Base-by-base conservation (phyloP, 2,113 vertebrate species). In the Narcine bancroftii region DNA sequence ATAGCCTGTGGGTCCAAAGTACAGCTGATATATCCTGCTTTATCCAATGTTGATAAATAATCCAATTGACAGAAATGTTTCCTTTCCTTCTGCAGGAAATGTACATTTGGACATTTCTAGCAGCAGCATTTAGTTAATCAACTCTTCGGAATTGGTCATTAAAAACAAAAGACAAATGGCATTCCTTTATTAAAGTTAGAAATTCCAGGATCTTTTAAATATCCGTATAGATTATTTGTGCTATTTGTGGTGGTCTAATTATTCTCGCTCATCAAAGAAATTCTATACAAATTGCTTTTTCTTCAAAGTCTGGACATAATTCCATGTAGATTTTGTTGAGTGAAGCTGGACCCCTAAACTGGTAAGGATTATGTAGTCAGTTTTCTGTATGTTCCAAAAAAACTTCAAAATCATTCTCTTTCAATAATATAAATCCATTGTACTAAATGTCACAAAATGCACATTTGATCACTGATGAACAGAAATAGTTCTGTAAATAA, bases 71-170 rank as follows among this genome's bases (percentile, higher is more conserved):
- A 56, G 19, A n/a, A 89, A 26, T 89, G 7, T n/a, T 65, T 65
- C 85, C 56, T 89, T 89, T 66, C n/a, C 85, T 39, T 56, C 33
- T 29, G 2, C 36, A 89, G 60, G 85, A 89, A 66, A 89, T 89
- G 33, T 36, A 89, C 60, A 65, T 42, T n/a, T 89, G 85, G 85
- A 65, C 85, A 39, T 89, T 36, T 89, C 85, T 89, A 89, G n/a
- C 39, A n/a, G 36, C 85, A 42, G 36, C 36, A 89, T 15, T 89
- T 89, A 65, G 85, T 39, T n/a, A 65, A 42, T 47, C n/a, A n/a
- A n/a, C n/a, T n/a, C n/a, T n/a, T n/a, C n/a, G n/a, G n/a, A n/a
- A 13, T 17, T 89, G 60, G 60, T 17, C 39, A 63, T 63, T 13
- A 65, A 65, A 87, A 2, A 60, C 42, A 60, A 87, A 56, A n/a